phyloP scores from a whole-genome alignment of 1,140 invertebrate genomes.

The Eumeta japonica region DNA sequence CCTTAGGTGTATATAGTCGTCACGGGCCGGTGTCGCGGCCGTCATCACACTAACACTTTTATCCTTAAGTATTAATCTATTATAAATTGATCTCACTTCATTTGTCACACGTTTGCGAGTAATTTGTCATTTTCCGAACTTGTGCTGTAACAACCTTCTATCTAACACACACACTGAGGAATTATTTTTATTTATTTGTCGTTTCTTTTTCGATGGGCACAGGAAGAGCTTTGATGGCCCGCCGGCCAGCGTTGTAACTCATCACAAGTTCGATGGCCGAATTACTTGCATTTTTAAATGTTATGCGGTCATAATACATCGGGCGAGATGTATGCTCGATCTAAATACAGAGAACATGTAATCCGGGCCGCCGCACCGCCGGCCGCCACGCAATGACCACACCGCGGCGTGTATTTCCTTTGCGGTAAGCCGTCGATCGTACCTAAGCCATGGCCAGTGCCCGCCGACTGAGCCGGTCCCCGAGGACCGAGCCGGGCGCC shows the following conservation, averaged over 20 bases:
- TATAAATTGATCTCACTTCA: slow-evolving; percentile 52
- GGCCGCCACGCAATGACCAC: not conserved
- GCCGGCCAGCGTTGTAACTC: too few species aligned
- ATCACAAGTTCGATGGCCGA: slow-evolving; percentile 1
- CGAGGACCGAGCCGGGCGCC: too few species aligned
- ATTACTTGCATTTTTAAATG: slow-evolving; percentile 4
- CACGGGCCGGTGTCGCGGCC: too few species aligned
- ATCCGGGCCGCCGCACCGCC: not conserved
- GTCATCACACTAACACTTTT: slow-evolving; percentile 39
- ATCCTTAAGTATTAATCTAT: slow-evolving; percentile 55
- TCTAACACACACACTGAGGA: too few species aligned
- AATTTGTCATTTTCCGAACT: slow-evolving; percentile 39
- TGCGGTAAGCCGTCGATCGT: slow-evolving; percentile 2
- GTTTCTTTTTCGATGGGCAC: slow-evolving; percentile 4
- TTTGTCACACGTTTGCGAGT: slow-evolving; percentile 38
- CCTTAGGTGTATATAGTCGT: too few species aligned
- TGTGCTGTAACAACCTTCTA: too few species aligned
- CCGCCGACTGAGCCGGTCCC: too few species aligned
- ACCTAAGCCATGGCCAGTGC: too few species aligned
- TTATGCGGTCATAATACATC: slow-evolving; percentile 3
- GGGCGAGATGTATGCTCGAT: too few species aligned
- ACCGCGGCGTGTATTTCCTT: too few species aligned
- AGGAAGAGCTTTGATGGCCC: too few species aligned
- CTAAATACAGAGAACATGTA: too few species aligned
- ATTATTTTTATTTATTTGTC: slow-evolving; percentile 3